Evolutionary conservation across 1,140 invertebrate species (phyloP).

Genomic region (Cyrtorhinus lividipennis): DNA sequence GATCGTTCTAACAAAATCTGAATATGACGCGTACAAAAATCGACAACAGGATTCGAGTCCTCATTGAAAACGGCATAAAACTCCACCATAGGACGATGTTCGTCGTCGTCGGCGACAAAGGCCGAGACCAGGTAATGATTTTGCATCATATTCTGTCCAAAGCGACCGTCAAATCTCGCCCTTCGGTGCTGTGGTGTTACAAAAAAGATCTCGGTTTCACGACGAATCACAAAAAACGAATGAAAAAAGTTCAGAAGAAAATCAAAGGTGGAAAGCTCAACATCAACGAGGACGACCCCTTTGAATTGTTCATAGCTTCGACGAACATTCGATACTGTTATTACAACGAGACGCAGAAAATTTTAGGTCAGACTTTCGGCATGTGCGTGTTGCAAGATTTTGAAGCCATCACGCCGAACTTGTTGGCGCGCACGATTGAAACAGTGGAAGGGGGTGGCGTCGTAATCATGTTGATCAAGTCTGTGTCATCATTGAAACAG

Average conservation of each 20-base stretch:
- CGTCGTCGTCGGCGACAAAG: slow-evolving; percentile 90
- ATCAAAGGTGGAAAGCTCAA: slow-evolving; percentile 77
- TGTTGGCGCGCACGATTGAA: slow-evolving; percentile 92
- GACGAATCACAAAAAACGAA: slow-evolving; percentile 86
- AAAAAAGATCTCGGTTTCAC: slow-evolving; percentile 91
- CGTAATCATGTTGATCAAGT: slow-evolving; percentile 70
- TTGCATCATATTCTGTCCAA: slow-evolving; percentile 96
- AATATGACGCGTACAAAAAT: slow-evolving; percentile 92
- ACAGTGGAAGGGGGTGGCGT: slow-evolving; percentile 97
- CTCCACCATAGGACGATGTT: slow-evolving; percentile 84
- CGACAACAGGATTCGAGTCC: slow-evolving; percentile 83
- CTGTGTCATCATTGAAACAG: slow-evolving; percentile 79
- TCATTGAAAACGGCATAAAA: slow-evolving; percentile 94
- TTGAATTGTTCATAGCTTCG: slow-evolving; percentile 91
- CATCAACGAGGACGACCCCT: slow-evolving; percentile 90
- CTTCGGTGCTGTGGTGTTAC: slow-evolving; percentile 95
- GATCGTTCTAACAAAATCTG: too few species aligned
- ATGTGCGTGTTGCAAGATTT: slow-evolving; percentile 98
- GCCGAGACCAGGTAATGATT: slow-evolving; percentile 86
- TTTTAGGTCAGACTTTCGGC: slow-evolving; percentile 94
- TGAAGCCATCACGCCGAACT: slow-evolving; percentile 97
- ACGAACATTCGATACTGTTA: slow-evolving; percentile 96
- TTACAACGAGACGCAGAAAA: slow-evolving; percentile 95
- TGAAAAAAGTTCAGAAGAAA: slow-evolving; percentile 74
- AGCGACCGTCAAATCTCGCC: slow-evolving; percentile 77